Evolutionary conservation across 2,888 invertebrate species (phyloP), one percentile per base, ranked within the genome.

Genomic region (Drosophila infuscata): DNA sequence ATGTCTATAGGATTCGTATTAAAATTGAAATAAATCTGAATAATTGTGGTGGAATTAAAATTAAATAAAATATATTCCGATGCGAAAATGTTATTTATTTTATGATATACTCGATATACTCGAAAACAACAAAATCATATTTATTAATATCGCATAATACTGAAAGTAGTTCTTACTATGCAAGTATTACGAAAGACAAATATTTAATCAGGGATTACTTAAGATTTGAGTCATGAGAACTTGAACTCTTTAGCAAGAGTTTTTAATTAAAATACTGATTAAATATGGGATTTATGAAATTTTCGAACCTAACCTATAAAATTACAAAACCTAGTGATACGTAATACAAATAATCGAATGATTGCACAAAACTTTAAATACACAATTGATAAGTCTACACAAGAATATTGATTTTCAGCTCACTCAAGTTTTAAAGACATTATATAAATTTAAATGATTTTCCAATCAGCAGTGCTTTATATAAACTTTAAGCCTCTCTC

Each of bases 401-500:
- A 46, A 25, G 2, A 8, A 20, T 20, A 46, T 8, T 25, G 46
- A 46, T 46, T 46, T 15, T 46, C 20, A 25, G 46, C 15, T 46
- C 9, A 15, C 8, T 15, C 15, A 8, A 46, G 15, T 15, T 25
- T 25, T 15, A 25, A 25, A 46, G 46, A 25, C 25, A 15, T 20
- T 0, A 8, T 12, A 12, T 20, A 38, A 36, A 15, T 25, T 36
- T 38, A 12, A 56, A 41, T 17, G 17, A 49, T 57, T 35, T 41
- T 20, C 2, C 46, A 67, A 36, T 54, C 17, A 3, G n/a, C 25
- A n/a, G 20, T 63, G 3, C 20, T 20, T 61, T 32, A 30, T 62
- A 20, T 62, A 20, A 8, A 41, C 11, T 29, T 41, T 30, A 35
- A 64, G 32, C n/a, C 20, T 5, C 49, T 63, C 33, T 12, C 32